Evolutionary conservation across 1,140 invertebrate genomes (phyloP).

Genomic region (Cyrtorhinus lividipennis): DNA sequence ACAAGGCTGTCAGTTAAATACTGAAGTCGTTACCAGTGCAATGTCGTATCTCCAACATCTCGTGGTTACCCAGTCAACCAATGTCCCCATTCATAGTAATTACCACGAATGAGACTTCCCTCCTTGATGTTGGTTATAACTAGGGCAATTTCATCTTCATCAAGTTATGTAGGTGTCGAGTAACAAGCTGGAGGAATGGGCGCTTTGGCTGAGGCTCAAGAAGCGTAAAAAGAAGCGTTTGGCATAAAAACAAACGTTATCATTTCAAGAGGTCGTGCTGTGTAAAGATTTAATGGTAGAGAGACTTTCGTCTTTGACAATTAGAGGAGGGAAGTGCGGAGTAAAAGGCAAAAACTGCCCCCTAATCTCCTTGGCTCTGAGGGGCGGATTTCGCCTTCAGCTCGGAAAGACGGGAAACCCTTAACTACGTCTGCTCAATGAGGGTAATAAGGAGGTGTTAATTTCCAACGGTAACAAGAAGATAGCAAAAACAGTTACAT

Average conservation of each 20-base stretch:
- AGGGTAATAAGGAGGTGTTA: constrained; percentile 15
- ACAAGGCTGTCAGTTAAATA: too few relatives aligned
- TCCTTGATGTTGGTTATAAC: too few relatives aligned
- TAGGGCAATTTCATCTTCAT: too few relatives aligned
- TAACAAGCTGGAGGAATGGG: too few relatives aligned
- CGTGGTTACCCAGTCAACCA: too few relatives aligned
- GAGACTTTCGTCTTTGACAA: background rate
- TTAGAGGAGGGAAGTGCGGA: constrained; percentile 1
- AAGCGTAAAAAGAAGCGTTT: background rate
- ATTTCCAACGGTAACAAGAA: constrained; percentile 12
- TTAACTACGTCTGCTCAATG: constrained; percentile 12
- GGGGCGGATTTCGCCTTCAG: background rate
- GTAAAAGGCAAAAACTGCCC: background rate
- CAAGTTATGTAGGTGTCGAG: too few relatives aligned
- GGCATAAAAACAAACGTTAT: background rate
- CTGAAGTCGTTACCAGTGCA: too few relatives aligned
- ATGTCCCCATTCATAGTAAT: too few relatives aligned
- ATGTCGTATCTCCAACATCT: too few relatives aligned
- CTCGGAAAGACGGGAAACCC: background rate
- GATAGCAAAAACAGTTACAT: constrained; percentile 15
- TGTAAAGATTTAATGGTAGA: background rate
- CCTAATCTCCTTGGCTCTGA: background rate
- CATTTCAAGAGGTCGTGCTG: background rate
- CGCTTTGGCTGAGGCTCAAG: too few relatives aligned
- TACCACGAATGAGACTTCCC: too few relatives aligned